Evolutionary conservation across 2,113 vertebrate species (phyloP), one percentile per base, ranked within the genome.

Genomic region (Psammodynastes pulverulentus): DNA sequence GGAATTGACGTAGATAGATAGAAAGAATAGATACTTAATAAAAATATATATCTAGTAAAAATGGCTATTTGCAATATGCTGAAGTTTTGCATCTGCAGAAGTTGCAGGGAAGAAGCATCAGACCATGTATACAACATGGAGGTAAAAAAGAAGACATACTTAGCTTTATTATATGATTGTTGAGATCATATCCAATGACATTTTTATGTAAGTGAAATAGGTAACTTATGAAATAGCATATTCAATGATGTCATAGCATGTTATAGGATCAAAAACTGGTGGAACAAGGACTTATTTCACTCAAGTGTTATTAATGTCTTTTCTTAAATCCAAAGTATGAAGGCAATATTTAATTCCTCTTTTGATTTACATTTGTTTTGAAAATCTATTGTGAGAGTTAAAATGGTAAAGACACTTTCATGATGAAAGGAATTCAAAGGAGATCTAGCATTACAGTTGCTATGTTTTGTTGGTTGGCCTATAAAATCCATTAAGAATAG

Each of bases 121-220:
- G n/a, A 46, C 51, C 91, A 91, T 15, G 92, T 95, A 89, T 94
- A 97, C 94, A 56, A 92, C 43, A 89, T 93, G 94, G 5, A 89
- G 95, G 94, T 95, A 96, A 94, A 39, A 67, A 79, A 86, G 84
- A 94, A 96, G 92, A 96, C 97, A 97, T 85, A 97, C 89, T 95
- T 96, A 96, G 92, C 92, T 94, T 93, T 96, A 96, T 95, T 97
- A 93, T 96, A 87, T 95, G 95, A 97, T 97, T 97, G 26, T 96
- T 72, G 89, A 96, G 95, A 90, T 89, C 89, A 92, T 95, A 91
- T 95, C 95, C 93, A 93, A 95, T 72, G 87, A 56, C 88, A 91
- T 95, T 92, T 95, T 95, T 96, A 92, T 19, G 95, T 96, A 94
- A 46, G 93, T 97, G 94, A 94, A 96, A 96, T 95, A 88, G 86